Evolutionary conservation across 2,113 vertebrate species (phyloP).

Genomic region (Galemys pyrenaicus): DNA sequence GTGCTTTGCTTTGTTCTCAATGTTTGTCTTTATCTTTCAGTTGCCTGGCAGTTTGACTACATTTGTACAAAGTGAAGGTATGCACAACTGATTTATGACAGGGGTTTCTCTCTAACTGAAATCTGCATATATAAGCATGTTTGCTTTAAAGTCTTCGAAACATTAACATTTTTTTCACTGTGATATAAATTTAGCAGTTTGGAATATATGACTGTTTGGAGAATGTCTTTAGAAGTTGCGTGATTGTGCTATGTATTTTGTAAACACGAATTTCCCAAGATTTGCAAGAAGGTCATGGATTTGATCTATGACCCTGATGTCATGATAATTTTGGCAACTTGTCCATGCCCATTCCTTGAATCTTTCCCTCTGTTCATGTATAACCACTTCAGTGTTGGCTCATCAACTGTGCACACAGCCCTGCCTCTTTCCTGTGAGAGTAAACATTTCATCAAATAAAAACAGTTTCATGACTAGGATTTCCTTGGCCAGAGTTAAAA

Average conservation of each 20-base stretch:
- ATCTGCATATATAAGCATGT: conserved; percentile 68
- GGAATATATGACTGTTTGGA: conserved; percentile 67
- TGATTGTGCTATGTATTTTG: conserved; percentile 58
- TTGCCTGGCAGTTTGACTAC: conserved; percentile 32
- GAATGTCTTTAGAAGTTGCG: conserved; percentile 72
- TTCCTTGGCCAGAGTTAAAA: conserved; percentile 78
- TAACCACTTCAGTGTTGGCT: conserved; percentile 72
- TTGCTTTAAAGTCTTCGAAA: conserved; percentile 72
- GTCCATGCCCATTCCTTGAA: conserved; percentile 63
- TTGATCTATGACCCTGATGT: conserved; percentile 70
- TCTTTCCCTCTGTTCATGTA: conserved; percentile 59
- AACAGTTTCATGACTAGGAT: conserved; percentile 74
- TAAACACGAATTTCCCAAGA: conserved; percentile 80
- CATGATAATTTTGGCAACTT: conserved; percentile 66
- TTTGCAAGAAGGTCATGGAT: conserved; percentile 67
- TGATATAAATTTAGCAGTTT: conserved; percentile 62
- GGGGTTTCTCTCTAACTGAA: conserved; percentile 54
- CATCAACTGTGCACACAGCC: conserved; percentile 11
- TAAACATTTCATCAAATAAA: conserved; percentile 79
- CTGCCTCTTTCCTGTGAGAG: conserved; percentile 69
- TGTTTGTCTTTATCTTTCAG: conserved; percentile 55
- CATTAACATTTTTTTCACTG: conserved; percentile 73
- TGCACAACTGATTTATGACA: conserved; percentile 48
- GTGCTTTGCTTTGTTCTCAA: conserved; percentile 43
- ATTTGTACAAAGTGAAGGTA: conserved; percentile 63